Evolutionary conservation across 2,888 invertebrate genomes (phyloP).

Genomic region (Drosophila kuntzei): DNA sequence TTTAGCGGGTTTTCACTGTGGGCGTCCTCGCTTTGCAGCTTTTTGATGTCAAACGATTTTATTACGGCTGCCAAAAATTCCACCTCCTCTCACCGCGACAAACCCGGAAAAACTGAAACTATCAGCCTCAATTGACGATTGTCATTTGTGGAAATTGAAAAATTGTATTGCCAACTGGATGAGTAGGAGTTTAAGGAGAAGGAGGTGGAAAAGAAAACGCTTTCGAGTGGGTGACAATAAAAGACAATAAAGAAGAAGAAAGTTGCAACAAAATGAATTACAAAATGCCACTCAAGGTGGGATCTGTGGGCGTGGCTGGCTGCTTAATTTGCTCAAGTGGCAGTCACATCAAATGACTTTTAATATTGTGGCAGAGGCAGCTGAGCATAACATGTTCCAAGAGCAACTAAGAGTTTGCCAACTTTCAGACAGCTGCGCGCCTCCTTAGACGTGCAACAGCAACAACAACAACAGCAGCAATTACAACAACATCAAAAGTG

Average conservation of each 20-base stretch:
- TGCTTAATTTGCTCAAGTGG: slow-evolving; percentile 51
- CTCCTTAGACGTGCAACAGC: slow-evolving; percentile 8
- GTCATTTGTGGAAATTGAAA: slow-evolving; percentile 75
- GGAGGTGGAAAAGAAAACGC: slow-evolving; percentile 27
- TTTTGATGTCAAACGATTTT: slow-evolving; percentile 67
- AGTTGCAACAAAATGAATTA: slow-evolving; percentile 54
- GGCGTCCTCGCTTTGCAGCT: slow-evolving; percentile 50
- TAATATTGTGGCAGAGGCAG: slow-evolving; percentile 43
- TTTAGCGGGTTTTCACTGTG: slow-evolving; percentile 38
- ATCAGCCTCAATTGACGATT: slow-evolving; percentile 69
- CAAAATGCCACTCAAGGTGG: slow-evolving; percentile 56
- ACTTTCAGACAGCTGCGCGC: slow-evolving; percentile 40
- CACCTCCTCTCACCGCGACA: background rate
- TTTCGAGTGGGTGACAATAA: slow-evolving; percentile 32
- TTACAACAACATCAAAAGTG: background rate
- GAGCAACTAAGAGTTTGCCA: slow-evolving; percentile 15
- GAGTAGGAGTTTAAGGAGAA: slow-evolving; percentile 7
- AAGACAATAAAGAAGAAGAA: slow-evolving; percentile 43
- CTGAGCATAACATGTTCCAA: slow-evolving; percentile 11
- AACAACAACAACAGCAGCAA: slow-evolving; percentile 1
- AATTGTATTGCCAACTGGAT: slow-evolving; percentile 52
- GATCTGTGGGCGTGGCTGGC: slow-evolving; percentile 47
- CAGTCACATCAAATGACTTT: slow-evolving; percentile 43
- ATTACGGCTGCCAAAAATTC: slow-evolving; percentile 46
- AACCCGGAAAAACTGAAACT: slow-evolving; percentile 71